phyloP scores from a whole-genome alignment of 2,113 vertebrate species.

The Periophthalmodon schlosseri region DNA sequence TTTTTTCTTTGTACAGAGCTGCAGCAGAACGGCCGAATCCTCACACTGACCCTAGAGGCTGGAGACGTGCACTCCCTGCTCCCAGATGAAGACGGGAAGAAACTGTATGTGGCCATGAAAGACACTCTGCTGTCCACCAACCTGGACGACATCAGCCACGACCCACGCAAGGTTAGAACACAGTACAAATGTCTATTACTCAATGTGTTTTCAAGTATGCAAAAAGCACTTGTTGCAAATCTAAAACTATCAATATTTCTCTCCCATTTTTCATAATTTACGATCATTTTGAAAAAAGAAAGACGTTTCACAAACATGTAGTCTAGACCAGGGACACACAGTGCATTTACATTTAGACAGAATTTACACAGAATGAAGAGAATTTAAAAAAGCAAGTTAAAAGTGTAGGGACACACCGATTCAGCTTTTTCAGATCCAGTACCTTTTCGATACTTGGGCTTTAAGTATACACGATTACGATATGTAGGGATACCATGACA shows the following conservation, averaged over 20 bases:
- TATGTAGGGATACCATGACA: too few relatives aligned
- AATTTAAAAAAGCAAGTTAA: too few relatives aligned
- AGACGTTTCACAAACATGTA: too few relatives aligned
- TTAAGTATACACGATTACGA: too few relatives aligned
- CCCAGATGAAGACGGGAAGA: constrained; percentile 74
- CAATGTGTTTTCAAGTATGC: neutral
- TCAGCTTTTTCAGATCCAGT: too few relatives aligned
- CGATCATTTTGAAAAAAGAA: too few relatives aligned
- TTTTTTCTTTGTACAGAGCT: constrained; percentile 64
- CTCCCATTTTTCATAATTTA: neutral
- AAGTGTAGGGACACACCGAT: too few relatives aligned
- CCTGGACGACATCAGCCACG: constrained; percentile 80
- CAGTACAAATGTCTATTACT: neutral
- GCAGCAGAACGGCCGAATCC: constrained; percentile 75
- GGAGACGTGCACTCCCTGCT: constrained; percentile 78
- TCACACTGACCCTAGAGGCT: constrained; percentile 70
- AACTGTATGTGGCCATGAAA: constrained; percentile 80
- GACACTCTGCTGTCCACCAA: constrained; percentile 78
- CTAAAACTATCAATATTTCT: too few relatives aligned
- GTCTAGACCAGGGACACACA: too few relatives aligned
- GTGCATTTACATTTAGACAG: too few relatives aligned
- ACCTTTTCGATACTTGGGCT: too few relatives aligned
- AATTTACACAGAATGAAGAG: too few relatives aligned
- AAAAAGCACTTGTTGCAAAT: neutral
- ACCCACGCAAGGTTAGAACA: constrained; percentile 74